Conservation (phyloP, 2,888 invertebrate species). For the Brachylomia viminalis region DNA sequence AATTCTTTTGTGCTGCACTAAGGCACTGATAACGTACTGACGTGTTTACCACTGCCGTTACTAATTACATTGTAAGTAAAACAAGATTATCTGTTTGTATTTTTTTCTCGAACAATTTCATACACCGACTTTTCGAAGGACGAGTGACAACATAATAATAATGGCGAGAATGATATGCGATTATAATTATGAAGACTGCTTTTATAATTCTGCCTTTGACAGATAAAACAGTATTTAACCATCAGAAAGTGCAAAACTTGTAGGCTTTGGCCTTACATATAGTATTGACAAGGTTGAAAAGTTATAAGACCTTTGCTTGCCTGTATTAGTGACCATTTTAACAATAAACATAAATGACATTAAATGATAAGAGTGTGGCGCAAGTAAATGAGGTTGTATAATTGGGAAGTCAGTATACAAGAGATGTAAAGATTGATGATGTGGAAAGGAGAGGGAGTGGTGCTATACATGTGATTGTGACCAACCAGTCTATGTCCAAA, state of each 20-base stretch:
- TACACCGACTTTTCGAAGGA: neutral
- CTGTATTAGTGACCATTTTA: too few relatives aligned
- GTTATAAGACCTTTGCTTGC: neutral
- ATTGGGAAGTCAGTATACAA: neutral
- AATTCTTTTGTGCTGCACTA: constrained; percentile 64
- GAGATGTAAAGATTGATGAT: neutral
- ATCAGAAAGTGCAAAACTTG: neutral
- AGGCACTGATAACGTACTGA: constrained; percentile 73
- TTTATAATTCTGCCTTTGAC: neutral
- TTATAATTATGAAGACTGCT: neutral
- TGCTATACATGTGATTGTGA: neutral
- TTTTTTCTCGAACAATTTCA: constrained; percentile 1
- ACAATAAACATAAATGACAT: neutral
- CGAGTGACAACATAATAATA: neutral
- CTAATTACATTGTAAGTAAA: constrained; percentile 62
- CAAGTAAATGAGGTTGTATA: neutral
- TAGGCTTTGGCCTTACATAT: neutral
- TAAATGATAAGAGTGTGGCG: neutral
- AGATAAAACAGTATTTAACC: neutral
- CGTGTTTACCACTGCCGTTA: constrained; percentile 69
- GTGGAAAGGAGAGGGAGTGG: neutral
- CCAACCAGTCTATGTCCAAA: too few relatives aligned
- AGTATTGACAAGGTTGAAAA: neutral
- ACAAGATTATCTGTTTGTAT: constrained; percentile 18
- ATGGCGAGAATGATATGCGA: neutral